Evolutionary conservation across 2,797 vertebrate genomes (phyloP), one percentile per base, ranked within the genome.

Genomic region (Lutjanus argentimaculatus): DNA sequence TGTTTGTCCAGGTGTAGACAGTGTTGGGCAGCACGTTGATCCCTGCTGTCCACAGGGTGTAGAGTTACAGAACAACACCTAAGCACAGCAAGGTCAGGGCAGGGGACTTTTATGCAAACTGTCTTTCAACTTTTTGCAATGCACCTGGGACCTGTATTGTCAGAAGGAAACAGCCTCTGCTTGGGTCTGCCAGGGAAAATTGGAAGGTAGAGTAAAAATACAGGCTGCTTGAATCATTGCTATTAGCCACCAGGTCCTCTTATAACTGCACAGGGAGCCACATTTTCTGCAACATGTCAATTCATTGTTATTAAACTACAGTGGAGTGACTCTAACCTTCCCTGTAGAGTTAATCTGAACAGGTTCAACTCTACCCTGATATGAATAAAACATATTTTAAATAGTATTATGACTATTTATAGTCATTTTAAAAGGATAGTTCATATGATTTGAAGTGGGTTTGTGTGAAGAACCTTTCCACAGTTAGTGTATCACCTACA

Each of bases 1-100:
- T 36, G 12, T 11, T 12, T 6, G 12, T 51, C 51, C 66, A 42
- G 45, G 61, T 83, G 52, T 55, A 0, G 64, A 12, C 7, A 6
- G 11, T 45, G 48, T 58, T 59, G 25, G 46, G 55, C 46, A 36
- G 61, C 36, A n/a, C 61, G 77, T 40, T 68, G 61, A 77, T 59
- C 67, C 56, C 56, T 65, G 42, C 59, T 68, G 57, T 59, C 8
- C 49, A 43, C 57, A 22, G 49, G n/a, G 6, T 42, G 63, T 36
- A 53, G 48, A 64, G 66, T 68, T 72, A 61, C 48, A 64, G 56
- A 71, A 59, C 51, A 46, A 16, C 77, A 56, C 6, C 2, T 16
- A 43, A 61, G 1, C 36, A 53, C 48, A 49, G 43, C 55, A 49
- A 68, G 69, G 80, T 77, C 69, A 15, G 25, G 14, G 2, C 48